A percentile compares a stretch with the other conserved stretches of the same genome.
Evolutionary conservation across 2,113 vertebrate species (phyloP).

Genomic region (Typhlomys cinereus): DNA sequence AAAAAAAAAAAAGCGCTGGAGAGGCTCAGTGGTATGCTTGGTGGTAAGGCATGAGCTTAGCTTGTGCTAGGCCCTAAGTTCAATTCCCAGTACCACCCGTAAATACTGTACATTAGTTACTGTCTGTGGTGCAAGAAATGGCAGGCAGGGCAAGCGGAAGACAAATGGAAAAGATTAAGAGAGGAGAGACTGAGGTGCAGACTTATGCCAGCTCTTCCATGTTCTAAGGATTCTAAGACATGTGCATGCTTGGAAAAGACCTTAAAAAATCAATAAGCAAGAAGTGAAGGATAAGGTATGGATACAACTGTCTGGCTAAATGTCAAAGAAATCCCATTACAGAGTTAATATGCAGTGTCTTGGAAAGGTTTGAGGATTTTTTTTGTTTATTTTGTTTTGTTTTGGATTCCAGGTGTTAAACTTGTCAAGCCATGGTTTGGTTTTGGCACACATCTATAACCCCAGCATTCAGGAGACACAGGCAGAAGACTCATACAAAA

Average conservation of each 20-base stretch:
- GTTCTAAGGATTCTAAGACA: background rate
- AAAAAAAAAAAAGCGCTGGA: too few relatives aligned
- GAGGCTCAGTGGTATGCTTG: too few relatives aligned
- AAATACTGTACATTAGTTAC: background rate
- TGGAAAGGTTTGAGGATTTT: background rate
- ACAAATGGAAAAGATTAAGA: background rate
- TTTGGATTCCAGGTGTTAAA: background rate
- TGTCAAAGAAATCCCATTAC: background rate
- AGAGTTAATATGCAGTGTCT: background rate
- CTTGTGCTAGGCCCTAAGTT: background rate
- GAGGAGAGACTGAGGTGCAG: background rate
- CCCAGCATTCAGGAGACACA: background rate
- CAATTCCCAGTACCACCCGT: background rate
- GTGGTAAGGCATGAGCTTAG: too few relatives aligned
- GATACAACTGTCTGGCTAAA: background rate
- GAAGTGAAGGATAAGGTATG: background rate
- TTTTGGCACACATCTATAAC: background rate
- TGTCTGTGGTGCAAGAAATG: background rate
- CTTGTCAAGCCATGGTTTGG: background rate
- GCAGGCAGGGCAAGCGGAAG: background rate
- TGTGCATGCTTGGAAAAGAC: background rate
- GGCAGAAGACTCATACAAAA: background rate
- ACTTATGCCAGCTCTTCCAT: background rate
- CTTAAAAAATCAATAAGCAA: background rate
- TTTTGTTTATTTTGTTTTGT: background rate